phyloP scores from a whole-genome alignment of 2,113 vertebrate genomes.

The Nymphicus hollandicus region DNA sequence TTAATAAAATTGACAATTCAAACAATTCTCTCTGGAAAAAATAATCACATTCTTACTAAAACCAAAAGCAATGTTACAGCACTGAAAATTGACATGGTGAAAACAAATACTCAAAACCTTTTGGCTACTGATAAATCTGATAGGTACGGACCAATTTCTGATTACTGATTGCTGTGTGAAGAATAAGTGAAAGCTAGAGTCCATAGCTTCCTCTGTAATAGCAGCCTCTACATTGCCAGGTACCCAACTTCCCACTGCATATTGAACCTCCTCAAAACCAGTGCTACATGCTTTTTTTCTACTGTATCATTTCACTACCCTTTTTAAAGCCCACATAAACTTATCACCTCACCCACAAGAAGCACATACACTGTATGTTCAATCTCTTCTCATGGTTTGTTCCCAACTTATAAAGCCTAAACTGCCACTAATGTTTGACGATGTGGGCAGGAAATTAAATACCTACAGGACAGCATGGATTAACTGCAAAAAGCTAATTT shows the following conservation, averaged over 20 bases:
- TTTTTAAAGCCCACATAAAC: not conserved
- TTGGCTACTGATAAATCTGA: not conserved
- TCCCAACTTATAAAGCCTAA: not conserved
- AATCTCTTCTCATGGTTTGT: not conserved
- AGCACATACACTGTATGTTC: accelerated
- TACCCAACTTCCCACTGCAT: not conserved
- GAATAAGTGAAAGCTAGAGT: not conserved
- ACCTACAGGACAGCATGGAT: not conserved
- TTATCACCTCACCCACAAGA: not conserved
- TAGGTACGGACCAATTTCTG: not conserved
- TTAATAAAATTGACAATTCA: not conserved
- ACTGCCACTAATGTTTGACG: not conserved
- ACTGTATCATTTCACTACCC: not conserved
- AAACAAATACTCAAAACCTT: not conserved
- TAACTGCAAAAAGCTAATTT: not conserved
- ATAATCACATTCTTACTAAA: not conserved
- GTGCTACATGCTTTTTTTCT: accelerated
- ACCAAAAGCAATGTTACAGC: not conserved
- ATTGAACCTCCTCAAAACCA: not conserved
- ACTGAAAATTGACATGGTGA: not conserved
- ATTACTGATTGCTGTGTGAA: not conserved
- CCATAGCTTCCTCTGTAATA: not conserved
- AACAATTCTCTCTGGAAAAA: not conserved
- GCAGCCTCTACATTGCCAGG: accelerated
- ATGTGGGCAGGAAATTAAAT: not conserved